A percentile compares a stretch with the other conserved stretches of the same genome.
Conservation (phyloP, 2,113 vertebrate genomes). For the Oncorhynchus tshawytscha region DNA sequence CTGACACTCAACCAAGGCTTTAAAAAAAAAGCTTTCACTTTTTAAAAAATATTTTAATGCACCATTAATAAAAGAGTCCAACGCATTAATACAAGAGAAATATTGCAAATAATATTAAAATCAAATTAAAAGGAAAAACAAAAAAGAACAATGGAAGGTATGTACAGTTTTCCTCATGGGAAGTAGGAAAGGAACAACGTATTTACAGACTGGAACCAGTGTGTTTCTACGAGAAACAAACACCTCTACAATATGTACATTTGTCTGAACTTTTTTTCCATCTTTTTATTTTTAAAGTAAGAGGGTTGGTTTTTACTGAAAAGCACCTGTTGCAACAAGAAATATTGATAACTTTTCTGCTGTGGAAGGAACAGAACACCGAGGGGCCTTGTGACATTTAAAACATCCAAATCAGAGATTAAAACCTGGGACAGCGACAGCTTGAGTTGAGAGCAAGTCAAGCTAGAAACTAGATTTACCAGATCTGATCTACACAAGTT, state of each 20-base stretch:
- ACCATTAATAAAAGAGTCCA: slow-evolving; percentile 84
- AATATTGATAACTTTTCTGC: slow-evolving; percentile 60
- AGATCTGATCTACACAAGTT: slow-evolving; percentile 30
- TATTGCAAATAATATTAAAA: slow-evolving; percentile 85
- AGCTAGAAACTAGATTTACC: not conserved
- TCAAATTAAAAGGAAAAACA: slow-evolving; percentile 72
- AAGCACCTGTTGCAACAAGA: slow-evolving; percentile 59
- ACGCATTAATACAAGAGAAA: slow-evolving; percentile 86
- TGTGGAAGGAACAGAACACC: slow-evolving; percentile 47
- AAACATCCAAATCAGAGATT: slow-evolving; percentile 28
- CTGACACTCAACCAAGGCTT: not conserved
- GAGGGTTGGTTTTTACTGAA: slow-evolving; percentile 65
- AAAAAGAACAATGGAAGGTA: slow-evolving; percentile 76
- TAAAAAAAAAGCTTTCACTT: slow-evolving; percentile 47
- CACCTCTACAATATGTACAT: slow-evolving; percentile 83
- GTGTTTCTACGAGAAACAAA: slow-evolving; percentile 84
- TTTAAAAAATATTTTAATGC: slow-evolving; percentile 85
- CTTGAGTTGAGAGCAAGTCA: not conserved
- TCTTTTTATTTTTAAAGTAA: slow-evolving; percentile 60
- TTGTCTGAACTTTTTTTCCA: slow-evolving; percentile 46
- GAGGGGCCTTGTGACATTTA: slow-evolving; percentile 19
- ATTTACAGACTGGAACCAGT: slow-evolving; percentile 79
- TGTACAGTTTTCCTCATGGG: slow-evolving; percentile 76
- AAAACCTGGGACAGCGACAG: slow-evolving; percentile 19
- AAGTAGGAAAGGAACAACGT: slow-evolving; percentile 74